Evolutionary conservation across 2,888 invertebrate species (phyloP).

Genomic region (Diogma glabrata): DNA sequence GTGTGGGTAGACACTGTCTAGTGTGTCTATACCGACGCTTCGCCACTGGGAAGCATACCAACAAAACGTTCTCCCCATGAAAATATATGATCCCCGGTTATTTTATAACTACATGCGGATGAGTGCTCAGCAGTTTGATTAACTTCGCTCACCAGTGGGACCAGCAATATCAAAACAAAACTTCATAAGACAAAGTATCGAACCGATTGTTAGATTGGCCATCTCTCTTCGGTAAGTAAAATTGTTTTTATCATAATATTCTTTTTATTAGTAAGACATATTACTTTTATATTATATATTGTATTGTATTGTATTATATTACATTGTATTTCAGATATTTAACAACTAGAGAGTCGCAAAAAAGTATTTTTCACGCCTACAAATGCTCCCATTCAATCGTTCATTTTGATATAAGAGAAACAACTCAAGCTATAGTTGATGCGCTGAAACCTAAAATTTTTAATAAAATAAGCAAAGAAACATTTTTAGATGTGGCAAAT

Average conservation of each 20-base stretch:
- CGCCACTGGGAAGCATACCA: too few species aligned
- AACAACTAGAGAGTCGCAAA: background rate
- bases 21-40: too few species aligned
- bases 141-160: background rate
- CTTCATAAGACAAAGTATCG: background rate
- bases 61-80: background rate
- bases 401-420: background rate
- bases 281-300: background rate
- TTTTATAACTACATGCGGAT: background rate
- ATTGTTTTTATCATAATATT: too few species aligned
- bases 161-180: background rate
- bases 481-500: background rate
- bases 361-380: too few species aligned
- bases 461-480: background rate
- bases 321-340: background rate
- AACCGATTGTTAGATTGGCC: background rate
- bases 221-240: background rate
- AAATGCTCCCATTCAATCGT: background rate
- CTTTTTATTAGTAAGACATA: background rate
- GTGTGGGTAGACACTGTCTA: too few species aligned
- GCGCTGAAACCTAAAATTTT: background rate
- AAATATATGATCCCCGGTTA: background rate
- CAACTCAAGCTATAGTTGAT: background rate
- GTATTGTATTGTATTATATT: too few species aligned
- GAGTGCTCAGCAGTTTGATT: background rate